phyloP scores from a whole-genome alignment of 2,113 vertebrate genomes.

The Carassius auratus region DNA sequence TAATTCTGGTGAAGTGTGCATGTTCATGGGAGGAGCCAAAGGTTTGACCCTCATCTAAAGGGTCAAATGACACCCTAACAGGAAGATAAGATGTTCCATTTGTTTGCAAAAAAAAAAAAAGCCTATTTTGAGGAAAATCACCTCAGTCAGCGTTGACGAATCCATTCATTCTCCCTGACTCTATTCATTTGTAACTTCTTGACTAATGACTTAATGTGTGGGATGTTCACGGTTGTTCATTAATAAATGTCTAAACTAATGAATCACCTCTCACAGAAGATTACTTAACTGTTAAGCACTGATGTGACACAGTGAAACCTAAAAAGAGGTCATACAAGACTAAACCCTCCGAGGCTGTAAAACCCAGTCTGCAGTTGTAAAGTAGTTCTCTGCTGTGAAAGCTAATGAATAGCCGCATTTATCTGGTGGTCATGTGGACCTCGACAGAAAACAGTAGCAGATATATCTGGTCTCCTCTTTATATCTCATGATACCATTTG shows the following conservation, averaged over 20 bases:
- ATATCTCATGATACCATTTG: constrained; percentile 64
- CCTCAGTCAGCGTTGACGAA: neutral
- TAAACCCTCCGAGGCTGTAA: constrained; percentile 23
- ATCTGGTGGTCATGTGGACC: constrained; percentile 68
- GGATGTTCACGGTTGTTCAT: constrained; percentile 23
- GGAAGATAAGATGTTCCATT: neutral
- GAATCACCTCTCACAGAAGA: constrained; percentile 31
- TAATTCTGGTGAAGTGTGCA: neutral
- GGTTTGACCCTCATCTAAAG: constrained; percentile 16
- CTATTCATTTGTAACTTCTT: constrained; percentile 6
- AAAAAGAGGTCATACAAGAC: constrained; percentile 19
- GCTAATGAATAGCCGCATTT: constrained; percentile 65
- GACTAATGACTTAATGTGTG: constrained; percentile 24
- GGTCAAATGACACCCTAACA: constrained; percentile 15
- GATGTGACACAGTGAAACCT: constrained; percentile 14
- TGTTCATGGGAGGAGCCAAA: neutral
- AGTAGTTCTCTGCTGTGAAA: neutral
- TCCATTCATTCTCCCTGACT: neutral
- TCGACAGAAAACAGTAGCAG: constrained; percentile 46
- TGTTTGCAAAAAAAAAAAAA: neutral
- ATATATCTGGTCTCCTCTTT: constrained; percentile 61
- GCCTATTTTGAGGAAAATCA: neutral
- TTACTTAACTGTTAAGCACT: constrained; percentile 28
- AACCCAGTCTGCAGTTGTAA: constrained; percentile 36
- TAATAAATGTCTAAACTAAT: constrained; percentile 14